These are phyloP conservation scores for Abrostola tripartita DNA, from an alignment of 2,888 invertebrate genomes.

Conservation along the genomic window DNA sequence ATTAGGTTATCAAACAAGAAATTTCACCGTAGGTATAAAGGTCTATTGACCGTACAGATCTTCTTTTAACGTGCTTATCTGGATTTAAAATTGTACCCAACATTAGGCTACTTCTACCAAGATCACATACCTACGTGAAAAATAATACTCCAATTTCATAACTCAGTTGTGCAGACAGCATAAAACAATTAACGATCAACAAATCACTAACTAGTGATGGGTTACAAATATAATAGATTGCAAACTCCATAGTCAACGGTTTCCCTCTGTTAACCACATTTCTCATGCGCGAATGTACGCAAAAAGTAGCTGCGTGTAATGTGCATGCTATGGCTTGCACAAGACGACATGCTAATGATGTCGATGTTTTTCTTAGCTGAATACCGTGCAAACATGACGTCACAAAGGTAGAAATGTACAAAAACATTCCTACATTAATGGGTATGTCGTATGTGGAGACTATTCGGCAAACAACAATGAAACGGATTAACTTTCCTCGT, in stretches of 20 bases:
- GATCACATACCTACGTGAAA: neutral
- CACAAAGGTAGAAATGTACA: constrained; percentile 32
- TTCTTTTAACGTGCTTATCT: no score
- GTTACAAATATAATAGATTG: constrained; percentile 4
- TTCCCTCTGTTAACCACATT: constrained; percentile 18
- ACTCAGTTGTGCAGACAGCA: neutral
- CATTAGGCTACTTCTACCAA: neutral
- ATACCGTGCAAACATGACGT: constrained; percentile 24
- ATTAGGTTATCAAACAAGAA: no score
- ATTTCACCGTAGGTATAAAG: no score
- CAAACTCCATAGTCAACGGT: constrained; percentile 11
- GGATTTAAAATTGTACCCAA: no score
- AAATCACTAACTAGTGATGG: neutral
- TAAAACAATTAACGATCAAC: neutral
- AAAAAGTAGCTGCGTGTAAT: constrained; percentile 23
- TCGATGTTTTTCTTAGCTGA: constrained; percentile 22
- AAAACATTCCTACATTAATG: constrained; percentile 41
- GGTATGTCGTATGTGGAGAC: constrained; percentile 25
- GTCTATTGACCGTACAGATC: no score
- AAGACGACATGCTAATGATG: constrained; percentile 35
- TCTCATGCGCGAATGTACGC: constrained; percentile 25
- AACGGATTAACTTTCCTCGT: constrained; percentile 44
- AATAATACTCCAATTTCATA: neutral
- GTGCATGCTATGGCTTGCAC: constrained; percentile 10
- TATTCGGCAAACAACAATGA: constrained; percentile 52